Percentiles rank a stretch among this genome's conserved stretches.
phyloP scores from a whole-genome alignment of 2,113 vertebrate genomes.

The Gymnorhina tibicen region DNA sequence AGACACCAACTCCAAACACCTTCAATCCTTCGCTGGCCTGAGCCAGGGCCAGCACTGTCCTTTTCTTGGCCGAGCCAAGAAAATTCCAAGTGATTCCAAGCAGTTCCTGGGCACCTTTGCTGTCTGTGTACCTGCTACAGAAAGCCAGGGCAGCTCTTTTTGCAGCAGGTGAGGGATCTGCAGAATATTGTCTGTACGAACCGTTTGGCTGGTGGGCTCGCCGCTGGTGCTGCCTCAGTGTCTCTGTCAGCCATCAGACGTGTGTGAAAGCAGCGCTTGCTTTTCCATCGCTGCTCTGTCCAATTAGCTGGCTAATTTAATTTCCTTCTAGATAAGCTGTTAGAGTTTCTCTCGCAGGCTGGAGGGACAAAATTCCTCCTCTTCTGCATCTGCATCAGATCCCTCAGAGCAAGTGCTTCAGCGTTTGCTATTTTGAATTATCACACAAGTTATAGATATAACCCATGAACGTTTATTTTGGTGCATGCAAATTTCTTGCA shows the following conservation, averaged over 20 bases:
- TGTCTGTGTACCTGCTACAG: background rate
- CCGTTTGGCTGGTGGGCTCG: background rate
- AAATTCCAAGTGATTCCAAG: background rate
- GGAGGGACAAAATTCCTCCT: background rate
- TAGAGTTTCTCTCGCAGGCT: background rate
- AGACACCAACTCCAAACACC: background rate
- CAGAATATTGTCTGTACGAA: rapidly evolving
- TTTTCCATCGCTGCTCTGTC: conserved; percentile 8
- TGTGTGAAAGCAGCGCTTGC: background rate
- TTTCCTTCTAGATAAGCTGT: conserved; percentile 34
- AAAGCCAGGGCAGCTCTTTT: background rate
- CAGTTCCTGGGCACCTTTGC: background rate
- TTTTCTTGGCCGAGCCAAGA: background rate
- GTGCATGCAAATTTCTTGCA: background rate
- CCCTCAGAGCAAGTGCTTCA: background rate
- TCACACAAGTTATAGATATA: background rate
- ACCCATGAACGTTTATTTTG: background rate
- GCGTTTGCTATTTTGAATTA: background rate
- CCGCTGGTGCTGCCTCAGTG: background rate
- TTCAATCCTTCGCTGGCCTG: background rate
- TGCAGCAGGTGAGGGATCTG: background rate
- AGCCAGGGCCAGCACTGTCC: background rate
- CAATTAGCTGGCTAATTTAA: conserved; percentile 59
- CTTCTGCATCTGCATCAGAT: background rate
- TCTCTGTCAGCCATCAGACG: background rate